phyloP scores from a whole-genome alignment of 2,888 invertebrate species.

The Chloroclysta siterata region DNA sequence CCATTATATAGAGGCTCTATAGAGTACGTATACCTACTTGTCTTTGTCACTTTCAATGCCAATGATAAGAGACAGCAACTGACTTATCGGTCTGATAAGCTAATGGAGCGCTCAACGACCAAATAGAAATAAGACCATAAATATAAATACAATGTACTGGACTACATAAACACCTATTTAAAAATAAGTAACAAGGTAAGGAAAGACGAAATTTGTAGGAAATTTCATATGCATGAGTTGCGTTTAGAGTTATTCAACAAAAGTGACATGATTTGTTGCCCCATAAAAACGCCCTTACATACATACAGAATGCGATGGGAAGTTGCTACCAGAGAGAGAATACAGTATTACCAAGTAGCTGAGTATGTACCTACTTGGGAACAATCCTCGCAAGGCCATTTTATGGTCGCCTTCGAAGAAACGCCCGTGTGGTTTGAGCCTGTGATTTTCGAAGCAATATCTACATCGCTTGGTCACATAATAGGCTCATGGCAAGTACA shows the following conservation, averaged over 20 bases:
- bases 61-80: no score
- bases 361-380: conserved; percentile 41
- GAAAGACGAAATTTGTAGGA: conserved; percentile 25
- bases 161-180: neutral
- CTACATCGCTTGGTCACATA: conserved; percentile 7
- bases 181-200: neutral
- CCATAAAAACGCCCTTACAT: conserved; percentile 57
- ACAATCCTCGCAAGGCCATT: conserved; percentile 53
- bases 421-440: conserved; percentile 44
- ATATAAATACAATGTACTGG: neutral
- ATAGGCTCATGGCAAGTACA: no score
- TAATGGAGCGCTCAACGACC: neutral
- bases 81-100: no score
- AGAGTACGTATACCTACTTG: no score
- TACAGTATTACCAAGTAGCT: conserved; percentile 3
- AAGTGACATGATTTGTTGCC: conserved; percentile 59
- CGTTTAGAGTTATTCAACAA: conserved; percentile 47
- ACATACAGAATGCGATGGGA: conserved; percentile 39
- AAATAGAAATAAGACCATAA: no score
- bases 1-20: no score
- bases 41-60: no score
- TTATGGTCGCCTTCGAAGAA: conserved; percentile 58
- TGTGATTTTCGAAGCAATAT: conserved; percentile 44
- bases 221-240: conserved; percentile 50
- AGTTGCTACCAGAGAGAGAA: conserved; percentile 17